Conservation (phyloP, 2,888 invertebrate genomes). For the Drosophila diplacantha region DNA sequence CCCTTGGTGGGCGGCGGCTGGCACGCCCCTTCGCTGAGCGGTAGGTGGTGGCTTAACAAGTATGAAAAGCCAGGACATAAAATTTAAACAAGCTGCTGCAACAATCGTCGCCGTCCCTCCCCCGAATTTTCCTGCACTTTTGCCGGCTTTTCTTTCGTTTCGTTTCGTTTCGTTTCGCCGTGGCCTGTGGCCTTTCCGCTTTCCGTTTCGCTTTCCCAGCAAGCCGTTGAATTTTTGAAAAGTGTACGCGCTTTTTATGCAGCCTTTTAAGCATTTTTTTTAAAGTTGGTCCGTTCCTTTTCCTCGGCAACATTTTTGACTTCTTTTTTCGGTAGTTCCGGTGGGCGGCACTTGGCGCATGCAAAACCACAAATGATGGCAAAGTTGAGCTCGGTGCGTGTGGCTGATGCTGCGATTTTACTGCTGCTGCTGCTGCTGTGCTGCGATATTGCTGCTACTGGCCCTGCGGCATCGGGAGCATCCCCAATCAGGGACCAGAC, state of each 20-base stretch:
- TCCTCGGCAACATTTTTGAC: constrained; percentile 3
- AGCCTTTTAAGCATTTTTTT: constrained; percentile 9
- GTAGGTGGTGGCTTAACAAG: constrained; percentile 35
- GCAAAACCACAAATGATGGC: constrained; percentile 59
- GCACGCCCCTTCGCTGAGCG: constrained; percentile 8
- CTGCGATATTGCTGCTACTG: constrained; percentile 2
- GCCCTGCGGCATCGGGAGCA: constrained; percentile 14
- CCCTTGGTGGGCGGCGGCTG: constrained; percentile 1
- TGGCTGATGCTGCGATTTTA: constrained; percentile 20
- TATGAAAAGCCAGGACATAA: constrained; percentile 44
- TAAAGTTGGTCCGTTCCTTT: constrained; percentile 4
- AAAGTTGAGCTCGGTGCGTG: constrained; percentile 43
- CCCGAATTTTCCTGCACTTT: constrained; percentile 5
- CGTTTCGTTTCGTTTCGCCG: background rate
- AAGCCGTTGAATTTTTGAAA: constrained; percentile 48
- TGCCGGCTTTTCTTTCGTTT: constrained; percentile 17
- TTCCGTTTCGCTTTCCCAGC: constrained; percentile 34
- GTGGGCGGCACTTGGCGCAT: constrained; percentile 33
- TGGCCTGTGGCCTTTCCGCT: constrained; percentile 21
- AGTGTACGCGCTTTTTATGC: constrained; percentile 47
- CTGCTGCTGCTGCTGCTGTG: constrained; percentile 8
- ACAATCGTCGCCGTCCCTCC: constrained; percentile 20
- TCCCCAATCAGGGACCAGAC: constrained; percentile 16
- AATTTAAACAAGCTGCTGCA: constrained; percentile 60
- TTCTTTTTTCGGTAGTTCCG: background rate